Conservation (phyloP, 2,888 invertebrate genomes). For the Periphyllus acericola region DNA sequence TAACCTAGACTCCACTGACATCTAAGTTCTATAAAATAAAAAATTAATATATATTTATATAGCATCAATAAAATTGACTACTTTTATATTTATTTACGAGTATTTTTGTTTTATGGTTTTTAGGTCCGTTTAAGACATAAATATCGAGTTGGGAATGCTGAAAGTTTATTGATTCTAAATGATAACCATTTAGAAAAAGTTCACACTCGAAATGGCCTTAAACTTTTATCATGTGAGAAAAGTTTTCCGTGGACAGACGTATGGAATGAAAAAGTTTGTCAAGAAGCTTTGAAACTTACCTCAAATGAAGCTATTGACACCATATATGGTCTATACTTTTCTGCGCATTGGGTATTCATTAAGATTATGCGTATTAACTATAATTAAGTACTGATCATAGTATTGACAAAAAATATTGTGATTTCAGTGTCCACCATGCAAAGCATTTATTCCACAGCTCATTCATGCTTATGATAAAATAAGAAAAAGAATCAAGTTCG, state of each 20-base stretch:
- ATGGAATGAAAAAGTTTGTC: conserved; percentile 51
- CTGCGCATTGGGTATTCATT: conserved; percentile 84
- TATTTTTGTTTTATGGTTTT: not conserved
- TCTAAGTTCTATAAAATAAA: no score
- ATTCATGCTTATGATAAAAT: conserved; percentile 79
- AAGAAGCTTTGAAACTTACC: conserved; percentile 65
- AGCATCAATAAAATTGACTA: not conserved
- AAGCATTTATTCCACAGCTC: conserved; percentile 83
- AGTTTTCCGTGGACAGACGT: conserved; percentile 47
- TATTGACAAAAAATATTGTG: conserved; percentile 14
- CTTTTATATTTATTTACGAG: not conserved
- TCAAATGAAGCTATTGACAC: conserved; percentile 68
- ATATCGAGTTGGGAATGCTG: conserved; percentile 44
- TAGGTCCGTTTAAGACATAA: conserved; percentile 54
- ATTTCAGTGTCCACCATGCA: conserved; percentile 84
- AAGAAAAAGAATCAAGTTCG: conserved; percentile 77
- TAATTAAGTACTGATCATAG: not conserved
- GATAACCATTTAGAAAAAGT: conserved; percentile 53
- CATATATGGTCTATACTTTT: conserved; percentile 84
- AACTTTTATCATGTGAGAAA: conserved; percentile 45
- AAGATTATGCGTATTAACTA: not conserved
- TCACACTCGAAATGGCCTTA: conserved; percentile 47
- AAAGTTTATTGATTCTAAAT: conserved; percentile 40
- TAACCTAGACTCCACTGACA: no score
- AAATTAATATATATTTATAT: not conserved